Evolutionary conservation across 2,888 invertebrate genomes (phyloP).

Genomic region (Fragum whitleyi): DNA sequence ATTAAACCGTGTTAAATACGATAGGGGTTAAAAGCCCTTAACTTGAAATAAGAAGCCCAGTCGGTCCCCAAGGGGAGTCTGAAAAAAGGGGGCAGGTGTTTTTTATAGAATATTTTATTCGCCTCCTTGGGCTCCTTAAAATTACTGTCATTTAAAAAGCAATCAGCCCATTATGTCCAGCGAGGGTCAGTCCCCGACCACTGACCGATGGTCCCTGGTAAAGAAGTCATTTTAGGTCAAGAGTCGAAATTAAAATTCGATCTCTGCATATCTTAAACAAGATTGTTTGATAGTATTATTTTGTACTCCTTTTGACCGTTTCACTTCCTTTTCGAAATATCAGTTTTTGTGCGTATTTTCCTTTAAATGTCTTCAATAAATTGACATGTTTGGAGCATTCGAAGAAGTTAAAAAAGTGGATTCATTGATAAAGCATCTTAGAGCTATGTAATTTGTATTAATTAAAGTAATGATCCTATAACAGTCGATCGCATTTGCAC

Average conservation of each 20-base stretch:
- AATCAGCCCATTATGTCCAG: slow-evolving; percentile 18
- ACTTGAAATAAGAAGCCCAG: slow-evolving; percentile 1
- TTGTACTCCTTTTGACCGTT: neutral
- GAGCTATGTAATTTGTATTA: too few species aligned
- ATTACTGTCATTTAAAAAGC: slow-evolving; percentile 53
- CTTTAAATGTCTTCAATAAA: too few species aligned
- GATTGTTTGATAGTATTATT: slow-evolving; percentile 1
- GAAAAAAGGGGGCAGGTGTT: slow-evolving; percentile 22
- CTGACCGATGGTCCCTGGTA: slow-evolving; percentile 49
- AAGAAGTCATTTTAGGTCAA: slow-evolving; percentile 37
- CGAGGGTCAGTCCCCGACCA: slow-evolving; percentile 53
- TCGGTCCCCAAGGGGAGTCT: neutral
- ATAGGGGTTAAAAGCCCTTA: slow-evolving; percentile 3
- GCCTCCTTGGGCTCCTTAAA: slow-evolving; percentile 30
- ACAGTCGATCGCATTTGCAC: too few species aligned
- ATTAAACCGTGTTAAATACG: slow-evolving; percentile 2
- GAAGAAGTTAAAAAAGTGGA: too few species aligned
- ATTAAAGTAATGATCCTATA: too few species aligned
- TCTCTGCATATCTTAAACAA: slow-evolving; percentile 4
- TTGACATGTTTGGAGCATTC: too few species aligned
- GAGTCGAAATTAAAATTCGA: neutral
- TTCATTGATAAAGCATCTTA: too few species aligned
- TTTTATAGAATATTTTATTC: slow-evolving; percentile 25
- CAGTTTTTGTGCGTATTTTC: too few species aligned
- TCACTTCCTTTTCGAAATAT: too few species aligned